Evolutionary conservation across 1,140 invertebrate species (phyloP).

Genomic region (Epicauta chinensis): DNA sequence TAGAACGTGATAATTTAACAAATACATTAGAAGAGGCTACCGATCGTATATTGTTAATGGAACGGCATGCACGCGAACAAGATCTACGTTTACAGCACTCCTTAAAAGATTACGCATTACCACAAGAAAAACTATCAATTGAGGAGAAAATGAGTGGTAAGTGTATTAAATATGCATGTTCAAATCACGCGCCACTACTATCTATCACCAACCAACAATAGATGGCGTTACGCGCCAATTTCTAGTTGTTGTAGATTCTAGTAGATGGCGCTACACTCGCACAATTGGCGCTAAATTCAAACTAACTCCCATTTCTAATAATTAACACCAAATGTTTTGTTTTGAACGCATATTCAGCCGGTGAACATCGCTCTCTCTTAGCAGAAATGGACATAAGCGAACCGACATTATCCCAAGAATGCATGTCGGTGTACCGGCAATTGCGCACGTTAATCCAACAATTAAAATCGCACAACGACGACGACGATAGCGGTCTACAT

Average conservation of each 20-base stretch:
- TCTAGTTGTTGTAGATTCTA: neutral
- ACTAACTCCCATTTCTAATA: slow-evolving; percentile 8
- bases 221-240: neutral
- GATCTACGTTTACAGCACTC: slow-evolving; percentile 53
- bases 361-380: slow-evolving; percentile 53
- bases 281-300: neutral
- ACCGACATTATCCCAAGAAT: slow-evolving; percentile 56
- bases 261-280: too few relatives aligned
- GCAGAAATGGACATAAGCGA: slow-evolving; percentile 71
- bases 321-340: slow-evolving; percentile 11
- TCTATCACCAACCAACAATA: too few relatives aligned
- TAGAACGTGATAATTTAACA: slow-evolving; percentile 72
- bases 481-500: slow-evolving; percentile 54
- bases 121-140: slow-evolving; percentile 56
- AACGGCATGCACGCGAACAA: slow-evolving; percentile 79
- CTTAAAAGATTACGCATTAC: slow-evolving; percentile 53
- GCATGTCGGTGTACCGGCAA: slow-evolving; percentile 60
- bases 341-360: slow-evolving; percentile 4
- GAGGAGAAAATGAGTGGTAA: slow-evolving; percentile 53
- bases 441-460: slow-evolving; percentile 61
- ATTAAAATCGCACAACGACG: slow-evolving; percentile 64
- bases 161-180: too few relatives aligned
- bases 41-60: slow-evolving; percentile 78
- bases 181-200: too few relatives aligned
- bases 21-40: slow-evolving; percentile 80